Evolutionary conservation across 2,797 vertebrate species (phyloP), one percentile per base, ranked within the genome.

Genomic region (Chlorospingus semifuscus): DNA sequence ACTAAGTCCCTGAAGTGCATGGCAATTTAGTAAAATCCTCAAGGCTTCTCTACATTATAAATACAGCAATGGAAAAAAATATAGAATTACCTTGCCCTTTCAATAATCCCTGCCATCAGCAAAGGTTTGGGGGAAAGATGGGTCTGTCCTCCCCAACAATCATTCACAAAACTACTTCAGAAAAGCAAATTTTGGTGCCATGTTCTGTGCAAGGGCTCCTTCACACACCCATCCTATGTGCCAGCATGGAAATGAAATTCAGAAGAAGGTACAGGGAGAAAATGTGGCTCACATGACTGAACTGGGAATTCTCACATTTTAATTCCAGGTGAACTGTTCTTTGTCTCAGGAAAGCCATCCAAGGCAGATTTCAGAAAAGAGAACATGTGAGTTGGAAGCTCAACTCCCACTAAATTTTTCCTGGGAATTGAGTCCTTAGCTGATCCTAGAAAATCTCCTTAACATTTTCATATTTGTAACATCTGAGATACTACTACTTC

Each of bases 401-500:
- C 71, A 83, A 55, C 82, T 95, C 93, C 90, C 85, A 93, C 90
- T 83, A 29, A 4, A 9, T 75, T 91, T 81, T 94, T 50, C 80
- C 74, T 65, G 66, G 80, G 70, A 75, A 65, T 46, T 53, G 86
- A 90, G 77, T 81, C 86, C 77, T 61, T 36, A 87, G 70, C 55
- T 94, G 93, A 82, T 84, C 68, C 59, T 75, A 46, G 30, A 75
- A 90, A 86, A 90, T 68, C 55, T 93, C 75, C 76, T 90, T 55
- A 82, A 47, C 19, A 24, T 92, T 96, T 92, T 84, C 75, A 6
- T 82, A 65, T 84, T 50, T 83, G 65, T 66, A 94, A 32, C 32
- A 59, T 80, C 84, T 60, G 32, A 91, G 47, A 56, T 61, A 61
- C 65, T 86, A 50, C 87, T 78, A 14, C 74, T 87, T 74, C 24